These are phyloP conservation scores for Alcedo atthis DNA, from an alignment of 2,797 vertebrate genomes.

Conservation along the genomic window DNA sequence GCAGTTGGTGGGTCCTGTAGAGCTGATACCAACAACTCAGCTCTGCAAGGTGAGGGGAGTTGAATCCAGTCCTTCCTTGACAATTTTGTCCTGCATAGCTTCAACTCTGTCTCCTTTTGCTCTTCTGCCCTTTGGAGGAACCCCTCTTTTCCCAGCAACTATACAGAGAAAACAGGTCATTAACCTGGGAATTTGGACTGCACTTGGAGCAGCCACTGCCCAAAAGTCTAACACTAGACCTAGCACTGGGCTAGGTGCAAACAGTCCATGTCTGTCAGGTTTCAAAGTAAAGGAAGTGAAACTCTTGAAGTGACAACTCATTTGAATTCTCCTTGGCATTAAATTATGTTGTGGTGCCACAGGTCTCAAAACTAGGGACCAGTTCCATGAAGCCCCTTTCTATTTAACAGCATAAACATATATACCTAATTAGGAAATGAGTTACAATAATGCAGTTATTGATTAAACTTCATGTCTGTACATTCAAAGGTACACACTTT, in stretches of 20 bases:
- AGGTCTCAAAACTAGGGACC: neutral
- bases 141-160: neutral
- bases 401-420: conserved; percentile 17
- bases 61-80: neutral
- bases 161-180: neutral
- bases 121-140: neutral
- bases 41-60: neutral
- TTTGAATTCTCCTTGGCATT: neutral
- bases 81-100: neutral
- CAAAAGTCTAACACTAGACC: neutral
- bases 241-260: neutral
- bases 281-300: neutral
- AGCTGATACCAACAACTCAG: rapidly evolving
- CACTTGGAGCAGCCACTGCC: neutral
- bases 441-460: conserved; percentile 47
- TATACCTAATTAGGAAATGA: conserved; percentile 45
- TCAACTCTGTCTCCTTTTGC: neutral
- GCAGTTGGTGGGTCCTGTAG: neutral
- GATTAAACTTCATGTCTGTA: conserved; percentile 26
- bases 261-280: neutral
- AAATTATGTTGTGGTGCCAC: neutral
- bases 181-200: neutral
- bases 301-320: neutral
- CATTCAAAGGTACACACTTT: conserved; percentile 11
- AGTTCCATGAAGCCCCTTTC: neutral